Evolutionary conservation across 2,113 vertebrate species (phyloP), one percentile per base, ranked within the genome.

Genomic region (Phalacrocorax aristotelis): DNA sequence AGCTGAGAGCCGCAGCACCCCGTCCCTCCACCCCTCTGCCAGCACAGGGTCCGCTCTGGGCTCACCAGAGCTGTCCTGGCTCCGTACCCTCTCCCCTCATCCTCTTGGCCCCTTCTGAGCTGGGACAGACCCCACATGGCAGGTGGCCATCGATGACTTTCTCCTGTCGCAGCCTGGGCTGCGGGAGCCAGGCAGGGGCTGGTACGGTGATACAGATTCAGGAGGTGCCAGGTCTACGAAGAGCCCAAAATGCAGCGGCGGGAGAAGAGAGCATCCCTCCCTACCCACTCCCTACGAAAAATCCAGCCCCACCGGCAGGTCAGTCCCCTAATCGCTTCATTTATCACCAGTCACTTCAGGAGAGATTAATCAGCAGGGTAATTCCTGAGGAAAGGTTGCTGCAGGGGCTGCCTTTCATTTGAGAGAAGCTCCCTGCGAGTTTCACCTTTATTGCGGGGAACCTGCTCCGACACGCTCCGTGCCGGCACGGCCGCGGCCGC

Each of bases 1-100:
- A 97, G 97, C 97, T 97, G 97, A 98, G 65, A 52, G 72, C 71
- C 2, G 34, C 65, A 17, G 74, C 58, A 40, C 15, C 84, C 70
- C 30, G 0, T 2, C 66, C 42, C 57, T 32, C 55, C 23, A 29
- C 55, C 46, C 46, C 58, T 61, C 58, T 13, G 30, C 20, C 52
- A 29, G 57, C 34, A 15, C 4, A 3, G 38, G 48, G 23, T 25
- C 54, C 74, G 68, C 55, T 54, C 23, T 1, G 1, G 52, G n/a
- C 54, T 48, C 7, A 0, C 7, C 0, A 1, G 79, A 34, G n/a
- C 58, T 6, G 3, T 36, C n/a, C 58, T 7, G 3, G 60, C 48
- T 89, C 92, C 7, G 5, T n/a, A 46, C 2, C 84, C 32, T 36
- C 58, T 69, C 48, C 75, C 60, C 25, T 4, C 0, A 38, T 30